phyloP scores from a whole-genome alignment of 2,888 invertebrate species.

The Apantesis nais region DNA sequence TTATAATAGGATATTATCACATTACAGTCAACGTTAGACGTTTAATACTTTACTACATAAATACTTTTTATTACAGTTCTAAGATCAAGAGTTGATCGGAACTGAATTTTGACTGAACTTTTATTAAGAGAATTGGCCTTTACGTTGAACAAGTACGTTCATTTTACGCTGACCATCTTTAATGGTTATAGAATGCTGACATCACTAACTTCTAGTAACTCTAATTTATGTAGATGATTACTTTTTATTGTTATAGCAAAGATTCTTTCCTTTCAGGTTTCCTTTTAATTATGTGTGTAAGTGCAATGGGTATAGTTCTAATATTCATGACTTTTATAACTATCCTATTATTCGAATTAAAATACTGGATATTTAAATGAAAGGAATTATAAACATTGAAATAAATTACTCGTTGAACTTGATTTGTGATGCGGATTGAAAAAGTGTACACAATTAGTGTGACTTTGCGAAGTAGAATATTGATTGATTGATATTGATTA shows the following conservation, averaged over 20 bases:
- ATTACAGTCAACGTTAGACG: too few species aligned
- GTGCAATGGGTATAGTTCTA: constrained; percentile 24
- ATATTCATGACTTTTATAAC: constrained; percentile 10
- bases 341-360: constrained; percentile 23
- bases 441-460: not conserved
- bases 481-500: not conserved
- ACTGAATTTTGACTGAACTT: too few species aligned
- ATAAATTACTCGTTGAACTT: not conserved
- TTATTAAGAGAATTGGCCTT: too few species aligned
- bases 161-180: too few species aligned
- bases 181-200: too few species aligned
- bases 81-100: too few species aligned
- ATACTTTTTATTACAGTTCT: too few species aligned
- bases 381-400: not conserved
- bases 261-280: constrained; percentile 45
- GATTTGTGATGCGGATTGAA: not conserved
- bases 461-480: not conserved
- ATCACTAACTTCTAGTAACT: not conserved
- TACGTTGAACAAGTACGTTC: too few species aligned
- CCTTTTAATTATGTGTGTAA: constrained; percentile 28
- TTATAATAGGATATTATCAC: too few species aligned
- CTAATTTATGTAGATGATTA: not conserved
- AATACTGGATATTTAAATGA: not conserved
- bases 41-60: too few species aligned
- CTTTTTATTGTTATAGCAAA: not conserved